A percentile compares a stretch with the other conserved stretches of the same genome.
Evolutionary conservation across 2,113 vertebrate genomes (phyloP).

Genomic region (Nymphicus hollandicus): DNA sequence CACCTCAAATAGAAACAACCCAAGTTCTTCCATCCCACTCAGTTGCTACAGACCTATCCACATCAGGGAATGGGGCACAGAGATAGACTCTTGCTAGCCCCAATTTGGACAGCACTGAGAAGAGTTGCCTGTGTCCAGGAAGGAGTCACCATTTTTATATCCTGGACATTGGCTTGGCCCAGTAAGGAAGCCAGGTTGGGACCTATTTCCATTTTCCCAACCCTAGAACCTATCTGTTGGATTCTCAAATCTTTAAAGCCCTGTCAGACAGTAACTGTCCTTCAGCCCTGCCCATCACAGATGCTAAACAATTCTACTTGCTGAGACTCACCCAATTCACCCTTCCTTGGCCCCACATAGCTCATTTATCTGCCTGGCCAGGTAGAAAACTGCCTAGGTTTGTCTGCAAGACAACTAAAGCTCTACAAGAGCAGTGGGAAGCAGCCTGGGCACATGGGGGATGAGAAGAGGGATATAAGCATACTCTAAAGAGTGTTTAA

Average conservation of each 20-base stretch:
- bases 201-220: neutral
- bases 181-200: neutral
- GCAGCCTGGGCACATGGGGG: neutral
- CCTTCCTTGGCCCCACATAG: neutral
- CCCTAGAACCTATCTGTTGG: neutral
- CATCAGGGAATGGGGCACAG: neutral
- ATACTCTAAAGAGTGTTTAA: neutral
- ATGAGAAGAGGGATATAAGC: neutral
- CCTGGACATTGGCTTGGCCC: neutral
- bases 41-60: accelerated
- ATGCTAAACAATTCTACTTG: neutral
- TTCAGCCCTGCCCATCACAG: neutral
- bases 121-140: neutral
- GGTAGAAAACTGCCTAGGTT: neutral
- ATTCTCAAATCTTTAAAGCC: neutral
- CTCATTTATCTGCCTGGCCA: neutral
- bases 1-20: neutral
- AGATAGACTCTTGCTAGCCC: accelerated
- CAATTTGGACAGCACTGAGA: neutral
- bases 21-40: accelerated
- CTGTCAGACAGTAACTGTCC: neutral
- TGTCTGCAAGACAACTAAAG: neutral
- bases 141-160: accelerated
- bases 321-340: neutral
- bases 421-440: neutral